These are phyloP conservation scores for Ammodytes marinus DNA, from an alignment of 2,113 vertebrate genomes.

Conservation along the genomic window DNA sequence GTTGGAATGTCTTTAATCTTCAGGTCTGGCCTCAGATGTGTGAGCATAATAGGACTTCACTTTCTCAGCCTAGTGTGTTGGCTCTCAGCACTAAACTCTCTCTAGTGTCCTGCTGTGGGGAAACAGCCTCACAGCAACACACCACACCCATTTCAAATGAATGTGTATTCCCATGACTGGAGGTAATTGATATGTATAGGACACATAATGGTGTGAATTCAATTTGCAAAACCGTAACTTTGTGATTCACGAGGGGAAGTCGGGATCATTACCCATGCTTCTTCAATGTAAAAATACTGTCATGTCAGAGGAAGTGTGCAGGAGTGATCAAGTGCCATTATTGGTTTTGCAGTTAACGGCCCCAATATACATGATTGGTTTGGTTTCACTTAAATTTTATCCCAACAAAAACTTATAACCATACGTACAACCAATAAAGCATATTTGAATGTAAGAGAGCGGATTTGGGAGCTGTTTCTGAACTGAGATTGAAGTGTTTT, in stretches of 20 bases:
- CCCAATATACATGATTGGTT: not conserved
- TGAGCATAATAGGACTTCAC: constrained; percentile 21
- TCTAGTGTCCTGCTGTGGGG: constrained; percentile 50
- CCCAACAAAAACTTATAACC: not conserved
- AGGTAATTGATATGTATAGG: constrained; percentile 69
- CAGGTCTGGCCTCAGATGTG: constrained; percentile 16
- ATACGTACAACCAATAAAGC: not conserved
- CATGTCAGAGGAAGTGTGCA: constrained; percentile 5
- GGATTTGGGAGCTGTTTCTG: constrained; percentile 22
- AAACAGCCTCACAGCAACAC: constrained; percentile 23
- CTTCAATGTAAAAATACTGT: constrained; percentile 33
- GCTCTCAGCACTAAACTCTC: constrained; percentile 17
- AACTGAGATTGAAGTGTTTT: constrained; percentile 69
- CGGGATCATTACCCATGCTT: constrained; percentile 33
- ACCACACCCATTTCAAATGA: constrained; percentile 37
- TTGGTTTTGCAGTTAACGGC: not conserved
- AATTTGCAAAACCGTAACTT: constrained; percentile 77
- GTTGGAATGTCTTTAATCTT: not conserved
- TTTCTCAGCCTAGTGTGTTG: constrained; percentile 12
- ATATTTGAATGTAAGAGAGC: constrained; percentile 2
- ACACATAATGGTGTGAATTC: constrained; percentile 71
- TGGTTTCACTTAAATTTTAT: not conserved
- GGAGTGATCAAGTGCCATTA: constrained; percentile 12
- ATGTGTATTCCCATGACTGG: constrained; percentile 76
- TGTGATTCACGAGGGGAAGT: constrained; percentile 59